Percentiles rank a stretch among this genome's conserved stretches.
Conservation (phyloP, 2,113 vertebrate species). For the Lichenostomus cassidix region DNA sequence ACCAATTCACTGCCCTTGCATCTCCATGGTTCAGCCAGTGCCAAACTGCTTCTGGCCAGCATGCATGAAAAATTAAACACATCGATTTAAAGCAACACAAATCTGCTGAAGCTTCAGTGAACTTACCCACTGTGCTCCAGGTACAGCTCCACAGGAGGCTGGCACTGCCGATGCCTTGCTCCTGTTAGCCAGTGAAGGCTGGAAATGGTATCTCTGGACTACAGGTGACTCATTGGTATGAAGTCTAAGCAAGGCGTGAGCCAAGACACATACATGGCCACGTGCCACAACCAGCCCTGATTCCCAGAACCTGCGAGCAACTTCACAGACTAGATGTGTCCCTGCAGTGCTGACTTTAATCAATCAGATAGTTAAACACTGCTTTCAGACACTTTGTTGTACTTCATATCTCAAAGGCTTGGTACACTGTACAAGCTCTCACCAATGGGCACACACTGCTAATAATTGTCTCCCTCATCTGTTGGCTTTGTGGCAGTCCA, state of each 20-base stretch:
- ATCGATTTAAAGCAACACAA: background rate
- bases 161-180: accelerated
- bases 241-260: background rate
- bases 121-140: background rate
- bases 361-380: background rate
- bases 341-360: background rate
- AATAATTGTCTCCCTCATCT: background rate
- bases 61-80: accelerated
- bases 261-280: background rate
- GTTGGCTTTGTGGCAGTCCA: conserved; percentile 12
- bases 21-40: background rate
- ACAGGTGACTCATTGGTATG: accelerated
- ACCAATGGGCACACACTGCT: background rate
- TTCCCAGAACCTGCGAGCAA: background rate
- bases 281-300: accelerated
- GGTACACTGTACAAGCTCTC: background rate
- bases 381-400: background rate
- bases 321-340: background rate
- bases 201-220: background rate
- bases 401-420: background rate
- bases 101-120: background rate
- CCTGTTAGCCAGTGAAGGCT: background rate
- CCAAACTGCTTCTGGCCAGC: background rate
- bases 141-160: background rate
- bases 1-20: background rate